These are phyloP conservation scores for Chroicocephalus ridibundus DNA, from an alignment of 2,113 vertebrate species.

Conservation along the genomic window DNA sequence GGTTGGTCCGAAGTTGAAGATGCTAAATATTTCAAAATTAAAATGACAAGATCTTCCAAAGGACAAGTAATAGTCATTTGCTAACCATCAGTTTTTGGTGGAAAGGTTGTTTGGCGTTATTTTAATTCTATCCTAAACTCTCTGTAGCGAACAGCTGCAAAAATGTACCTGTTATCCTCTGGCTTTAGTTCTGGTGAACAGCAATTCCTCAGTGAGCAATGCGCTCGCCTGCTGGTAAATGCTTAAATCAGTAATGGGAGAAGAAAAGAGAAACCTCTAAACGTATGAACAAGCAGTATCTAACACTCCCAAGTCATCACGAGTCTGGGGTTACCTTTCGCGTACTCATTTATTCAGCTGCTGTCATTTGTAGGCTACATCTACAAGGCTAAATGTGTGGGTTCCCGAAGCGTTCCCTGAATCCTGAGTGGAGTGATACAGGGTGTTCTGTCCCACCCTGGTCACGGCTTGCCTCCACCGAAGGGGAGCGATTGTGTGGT, in stretches of 20 bases:
- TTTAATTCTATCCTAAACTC: background rate
- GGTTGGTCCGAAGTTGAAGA: background rate
- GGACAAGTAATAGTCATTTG: background rate
- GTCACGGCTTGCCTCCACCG: accelerated
- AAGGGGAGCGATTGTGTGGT: accelerated
- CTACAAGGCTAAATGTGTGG: background rate
- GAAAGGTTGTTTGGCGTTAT: background rate
- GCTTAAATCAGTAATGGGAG: background rate
- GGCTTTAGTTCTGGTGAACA: background rate
- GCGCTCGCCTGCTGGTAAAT: background rate
- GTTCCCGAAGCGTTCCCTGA: accelerated
- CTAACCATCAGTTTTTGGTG: background rate
- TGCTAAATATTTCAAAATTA: background rate
- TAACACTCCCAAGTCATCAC: background rate
- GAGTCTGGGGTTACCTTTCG: background rate
- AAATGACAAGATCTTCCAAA: background rate
- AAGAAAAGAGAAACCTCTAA: background rate
- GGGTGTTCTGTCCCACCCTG: background rate
- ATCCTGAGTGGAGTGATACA: background rate
- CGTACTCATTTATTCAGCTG: background rate
- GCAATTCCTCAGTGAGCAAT: background rate
- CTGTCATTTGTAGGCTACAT: background rate
- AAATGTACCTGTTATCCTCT: background rate
- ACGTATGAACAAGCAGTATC: background rate
- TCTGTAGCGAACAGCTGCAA: background rate